Evolutionary conservation across 2,888 invertebrate genomes (phyloP).

Genomic region (Tiphia femorata): DNA sequence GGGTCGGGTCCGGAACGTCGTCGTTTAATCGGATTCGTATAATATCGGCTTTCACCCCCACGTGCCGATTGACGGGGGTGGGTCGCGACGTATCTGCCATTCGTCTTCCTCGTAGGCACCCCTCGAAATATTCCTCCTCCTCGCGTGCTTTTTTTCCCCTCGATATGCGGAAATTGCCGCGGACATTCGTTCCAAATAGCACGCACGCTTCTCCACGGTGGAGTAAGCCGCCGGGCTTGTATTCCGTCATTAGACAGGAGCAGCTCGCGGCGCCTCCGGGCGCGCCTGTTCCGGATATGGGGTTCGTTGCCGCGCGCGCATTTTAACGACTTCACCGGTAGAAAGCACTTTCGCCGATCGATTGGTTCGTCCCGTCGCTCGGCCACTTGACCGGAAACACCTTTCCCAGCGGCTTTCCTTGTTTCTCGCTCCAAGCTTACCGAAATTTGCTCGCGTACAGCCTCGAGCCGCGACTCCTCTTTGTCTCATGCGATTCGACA

Average conservation of each 20-base stretch:
- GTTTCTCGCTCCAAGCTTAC: background rate
- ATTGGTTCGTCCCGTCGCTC: background rate
- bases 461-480: background rate
- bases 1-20: background rate
- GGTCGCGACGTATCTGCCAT: too few species aligned
- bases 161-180: background rate
- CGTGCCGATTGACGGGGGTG: background rate
- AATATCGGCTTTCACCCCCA: conserved; percentile 16
- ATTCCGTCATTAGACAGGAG: too few species aligned
- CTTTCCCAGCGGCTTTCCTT: too few species aligned
- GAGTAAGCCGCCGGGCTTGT: background rate
- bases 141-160: background rate
- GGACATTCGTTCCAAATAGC: background rate
- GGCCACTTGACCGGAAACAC: background rate
- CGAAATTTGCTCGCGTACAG: too few species aligned
- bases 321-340: too few species aligned
- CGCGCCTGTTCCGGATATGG: too few species aligned
- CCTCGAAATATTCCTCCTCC: background rate
- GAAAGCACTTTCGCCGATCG: background rate
- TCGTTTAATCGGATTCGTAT: conserved; percentile 17
- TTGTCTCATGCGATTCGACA: too few species aligned
- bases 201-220: background rate
- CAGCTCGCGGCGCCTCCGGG: too few species aligned
- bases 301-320: too few species aligned
- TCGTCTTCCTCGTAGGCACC: background rate